Base-by-base conservation (phyloP, 2,797 vertebrate species). In the Distichodus sexfasciatus region DNA sequence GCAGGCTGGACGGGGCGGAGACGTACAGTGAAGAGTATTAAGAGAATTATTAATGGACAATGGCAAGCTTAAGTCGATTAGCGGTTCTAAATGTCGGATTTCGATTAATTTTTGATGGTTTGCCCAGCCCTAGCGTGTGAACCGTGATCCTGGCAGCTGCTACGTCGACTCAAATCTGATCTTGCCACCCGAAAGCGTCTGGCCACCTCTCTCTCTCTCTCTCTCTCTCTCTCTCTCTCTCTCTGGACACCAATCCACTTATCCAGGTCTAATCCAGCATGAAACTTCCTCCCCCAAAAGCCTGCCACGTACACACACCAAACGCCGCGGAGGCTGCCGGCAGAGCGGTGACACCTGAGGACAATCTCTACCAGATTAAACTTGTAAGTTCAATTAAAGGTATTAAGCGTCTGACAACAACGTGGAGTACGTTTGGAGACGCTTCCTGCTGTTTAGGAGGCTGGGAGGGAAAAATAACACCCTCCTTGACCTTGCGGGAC, bases 351-450 rank as follows among this genome's bases (percentile, higher is more conserved):
- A 21, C 12, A 15, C n/a, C 41, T 14, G 9, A 57, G 31, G 54
- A 66, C 53, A 63, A 40, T 66, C n/a, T 29, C 43, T 3, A 48
- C 12, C 11, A 33, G 66, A 58, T 70, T 67, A 58, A 66, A 51
- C 7, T 14, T 55, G 31, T 9, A 5, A 14, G 23, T 64, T 66
- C 26, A 67, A 72, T 44, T 55, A 35, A 61, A 67, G 47, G 29
- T 41, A 14, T 48, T 31, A 33, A 11, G 1, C 3, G 43, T 40
- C 23, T 21, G 29, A 54, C 15, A 50, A 35, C 14, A 67, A 17
- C 36, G 12, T 4, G 15, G 14, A 3, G 23, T 14, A 8, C n/a
- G 10, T 59, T 35, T 21, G 10, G 3, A 44, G 53, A 33, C n/a
- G 47, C 19, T 41, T 26, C 65, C n/a, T 6, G 12, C 23, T 19